Evolutionary conservation across 2,888 invertebrate species (phyloP), one percentile per base, ranked within the genome.

Genomic region (Mythimna vitellina): DNA sequence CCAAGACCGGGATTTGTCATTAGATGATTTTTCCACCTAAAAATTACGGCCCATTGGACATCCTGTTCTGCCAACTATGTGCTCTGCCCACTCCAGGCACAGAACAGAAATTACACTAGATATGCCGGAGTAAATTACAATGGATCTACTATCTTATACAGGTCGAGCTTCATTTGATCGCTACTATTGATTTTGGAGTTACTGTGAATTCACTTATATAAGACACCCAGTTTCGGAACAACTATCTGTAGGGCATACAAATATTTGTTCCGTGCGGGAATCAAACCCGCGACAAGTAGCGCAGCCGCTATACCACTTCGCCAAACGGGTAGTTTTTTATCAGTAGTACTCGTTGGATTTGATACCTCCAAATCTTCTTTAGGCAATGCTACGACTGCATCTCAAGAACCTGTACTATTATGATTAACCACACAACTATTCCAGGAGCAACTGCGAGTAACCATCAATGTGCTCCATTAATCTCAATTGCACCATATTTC

Each of bases 401-500:
- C 46, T 63, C 17, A 60, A 57, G 12, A 67, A 67, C 56, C 32
- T 17, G 29, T 64, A 29, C 56, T 14, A 74, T 65, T 35, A 25
- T 54, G 57, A 65, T 14, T 51, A 25, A 64, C 49, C 57, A 35
- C 14, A 54, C 38, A 63, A 54, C 32, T 60, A 66, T 81, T 73
- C 69, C 70, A 61, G 56, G 54, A 78, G 72, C 46, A 62, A 60
- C 38, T 14, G 64, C 29, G 61, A 69, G 75, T 77, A 54, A 76
- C 58, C 56, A 68, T 78, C 57, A 57, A 78, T 53, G 76, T 78
- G 49, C 29, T 56, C 58, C 65, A 76, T 78, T 70, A 80, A 69
- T 71, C 72, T 73, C 65, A 38, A 46, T 62, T 35, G 64, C 53
- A 74, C 35, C 63, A 87, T 78, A 81, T 61, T 81, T 80, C 66